A percentile compares a stretch with the other conserved stretches of the same genome.
phyloP scores from a whole-genome alignment of 2,888 invertebrate species.

The Leptopilina syphax region DNA sequence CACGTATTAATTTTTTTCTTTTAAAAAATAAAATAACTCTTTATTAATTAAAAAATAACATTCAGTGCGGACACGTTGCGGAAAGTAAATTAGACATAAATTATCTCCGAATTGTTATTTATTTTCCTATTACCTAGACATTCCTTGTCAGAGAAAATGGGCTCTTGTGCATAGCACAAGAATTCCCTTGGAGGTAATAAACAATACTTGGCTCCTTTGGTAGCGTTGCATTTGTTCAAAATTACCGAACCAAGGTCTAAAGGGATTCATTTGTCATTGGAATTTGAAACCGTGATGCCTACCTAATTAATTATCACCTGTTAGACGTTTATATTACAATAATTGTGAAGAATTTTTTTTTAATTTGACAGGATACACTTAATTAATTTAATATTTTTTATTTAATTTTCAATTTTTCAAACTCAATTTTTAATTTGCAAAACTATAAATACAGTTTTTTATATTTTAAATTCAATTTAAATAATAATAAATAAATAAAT shows the following conservation, averaged over 20 bases:
- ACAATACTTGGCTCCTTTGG: slow-evolving; percentile 19
- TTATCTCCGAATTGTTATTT: slow-evolving; percentile 5
- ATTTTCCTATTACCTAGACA: slow-evolving; percentile 6
- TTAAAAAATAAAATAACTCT: not conserved
- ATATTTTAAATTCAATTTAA: no score
- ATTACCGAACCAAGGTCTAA: slow-evolving; percentile 21
- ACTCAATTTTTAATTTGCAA: no score
- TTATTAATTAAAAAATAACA: not conserved
- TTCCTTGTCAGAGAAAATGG: not conserved
- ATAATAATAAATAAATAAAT: no score
- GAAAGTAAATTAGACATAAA: not conserved
- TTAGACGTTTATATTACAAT: not conserved
- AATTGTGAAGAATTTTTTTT: no score
- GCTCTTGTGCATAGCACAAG: not conserved
- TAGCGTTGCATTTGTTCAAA: slow-evolving; percentile 13
- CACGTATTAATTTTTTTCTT: no score
- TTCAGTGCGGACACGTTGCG: not conserved
- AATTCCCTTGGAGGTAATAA: slow-evolving; percentile 34
- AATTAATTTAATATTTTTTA: no score
- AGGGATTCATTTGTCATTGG: slow-evolving; percentile 34
- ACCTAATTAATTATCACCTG: slow-evolving; percentile 2
- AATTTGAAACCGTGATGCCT: not conserved
- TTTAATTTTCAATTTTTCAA: no score
- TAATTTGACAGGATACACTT: no score
- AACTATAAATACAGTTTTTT: no score